A percentile compares a stretch with the other conserved stretches of the same genome.
These are phyloP conservation scores for Atrichornis clamosus DNA, from an alignment of 2,113 vertebrate genomes.

Conservation along the genomic window DNA sequence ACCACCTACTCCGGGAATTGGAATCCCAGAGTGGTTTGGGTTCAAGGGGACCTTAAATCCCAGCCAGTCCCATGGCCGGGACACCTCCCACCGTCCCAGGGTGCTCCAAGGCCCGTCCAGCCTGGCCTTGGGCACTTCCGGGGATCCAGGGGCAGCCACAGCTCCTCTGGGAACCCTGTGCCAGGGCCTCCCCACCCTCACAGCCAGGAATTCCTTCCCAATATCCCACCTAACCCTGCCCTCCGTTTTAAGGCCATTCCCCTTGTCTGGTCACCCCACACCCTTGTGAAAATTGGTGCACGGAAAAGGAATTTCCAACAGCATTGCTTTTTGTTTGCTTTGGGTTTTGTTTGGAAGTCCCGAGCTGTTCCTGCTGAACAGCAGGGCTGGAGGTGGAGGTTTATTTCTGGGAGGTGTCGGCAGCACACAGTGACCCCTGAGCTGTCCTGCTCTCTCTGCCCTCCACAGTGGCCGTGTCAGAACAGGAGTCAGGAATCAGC, in stretches of 20 bases:
- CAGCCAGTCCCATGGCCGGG: background rate
- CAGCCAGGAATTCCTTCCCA: background rate
- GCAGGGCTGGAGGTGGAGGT: background rate
- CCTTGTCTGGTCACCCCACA: background rate
- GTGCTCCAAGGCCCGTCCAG: background rate
- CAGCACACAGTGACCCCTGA: background rate
- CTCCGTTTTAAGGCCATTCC: background rate
- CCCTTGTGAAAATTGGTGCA: rapidly evolving
- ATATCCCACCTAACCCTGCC: background rate
- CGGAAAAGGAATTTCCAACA: background rate
- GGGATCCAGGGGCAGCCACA: background rate
- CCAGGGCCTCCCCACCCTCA: background rate
- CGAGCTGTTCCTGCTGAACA: background rate
- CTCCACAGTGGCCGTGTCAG: rapidly evolving
- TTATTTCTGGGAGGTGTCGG: background rate
- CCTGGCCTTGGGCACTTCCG: background rate
- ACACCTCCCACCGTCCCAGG: background rate
- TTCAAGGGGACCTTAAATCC: background rate
- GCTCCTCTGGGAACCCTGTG: background rate
- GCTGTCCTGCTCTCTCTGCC: background rate
- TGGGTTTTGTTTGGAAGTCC: background rate
- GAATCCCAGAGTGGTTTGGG: background rate
- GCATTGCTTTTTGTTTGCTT: no score
- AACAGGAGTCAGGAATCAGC: background rate
- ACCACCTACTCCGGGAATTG: rapidly evolving